Percentiles rank a stretch among this genome's conserved stretches.
phyloP scores from a whole-genome alignment of 2,797 vertebrate species.

The Echiichthys vipera region DNA sequence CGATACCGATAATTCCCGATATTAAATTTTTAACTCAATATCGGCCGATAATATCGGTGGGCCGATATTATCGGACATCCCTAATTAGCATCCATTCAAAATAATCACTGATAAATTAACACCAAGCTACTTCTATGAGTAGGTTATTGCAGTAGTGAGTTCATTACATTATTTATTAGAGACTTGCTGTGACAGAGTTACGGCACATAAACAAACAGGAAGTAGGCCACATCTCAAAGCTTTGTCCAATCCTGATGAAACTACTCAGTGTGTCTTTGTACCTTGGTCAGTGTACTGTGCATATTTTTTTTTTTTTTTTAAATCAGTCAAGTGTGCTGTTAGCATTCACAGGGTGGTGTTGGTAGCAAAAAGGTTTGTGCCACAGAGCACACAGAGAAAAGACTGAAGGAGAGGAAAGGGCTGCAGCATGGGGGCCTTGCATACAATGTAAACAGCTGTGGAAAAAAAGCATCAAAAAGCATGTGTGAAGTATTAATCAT shows the following conservation, averaged over 20 bases:
- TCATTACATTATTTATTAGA: too few species aligned
- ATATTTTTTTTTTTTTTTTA: constrained; percentile 1
- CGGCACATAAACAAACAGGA: too few species aligned
- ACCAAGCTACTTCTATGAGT: too few species aligned
- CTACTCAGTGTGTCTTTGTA: constrained; percentile 5
- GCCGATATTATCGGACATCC: too few species aligned
- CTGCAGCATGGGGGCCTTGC: neutral
- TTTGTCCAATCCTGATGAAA: neutral
- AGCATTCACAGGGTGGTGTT: constrained; percentile 28
- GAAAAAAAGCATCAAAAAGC: too few species aligned
- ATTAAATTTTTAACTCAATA: too few species aligned
- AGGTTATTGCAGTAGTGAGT: too few species aligned
- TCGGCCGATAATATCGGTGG: too few species aligned
- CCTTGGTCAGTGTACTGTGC: neutral
- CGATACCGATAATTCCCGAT: too few species aligned
- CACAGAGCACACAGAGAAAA: neutral
- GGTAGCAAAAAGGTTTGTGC: constrained; percentile 19
- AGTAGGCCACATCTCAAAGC: neutral
- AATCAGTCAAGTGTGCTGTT: constrained; percentile 22
- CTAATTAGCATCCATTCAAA: too few species aligned
- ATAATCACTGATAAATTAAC: neutral
- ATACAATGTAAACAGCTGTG: neutral
- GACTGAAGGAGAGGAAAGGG: neutral
- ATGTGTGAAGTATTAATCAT: too few species aligned
- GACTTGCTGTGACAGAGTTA: too few species aligned